These are phyloP conservation scores for Sebastes hubbsi DNA, from an alignment of 2,797 vertebrate genomes.

Conservation along the genomic window DNA sequence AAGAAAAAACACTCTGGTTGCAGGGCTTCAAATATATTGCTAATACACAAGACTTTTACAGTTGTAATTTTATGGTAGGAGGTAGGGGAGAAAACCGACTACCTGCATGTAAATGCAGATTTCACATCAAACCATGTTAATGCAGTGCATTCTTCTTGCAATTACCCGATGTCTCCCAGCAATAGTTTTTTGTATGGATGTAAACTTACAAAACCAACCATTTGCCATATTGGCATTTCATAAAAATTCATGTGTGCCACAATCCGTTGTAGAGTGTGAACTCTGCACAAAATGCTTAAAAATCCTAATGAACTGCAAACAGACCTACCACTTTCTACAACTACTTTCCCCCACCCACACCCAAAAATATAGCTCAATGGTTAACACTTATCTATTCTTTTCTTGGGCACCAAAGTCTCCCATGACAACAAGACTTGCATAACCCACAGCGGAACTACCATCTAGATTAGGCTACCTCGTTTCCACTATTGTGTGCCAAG, in stretches of 20 bases:
- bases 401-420: background rate
- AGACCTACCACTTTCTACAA: background rate
- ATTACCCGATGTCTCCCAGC: background rate
- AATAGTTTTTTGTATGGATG: background rate
- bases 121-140: slow-evolving; percentile 9
- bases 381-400: background rate
- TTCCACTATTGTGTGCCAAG: background rate
- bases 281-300: slow-evolving; percentile 5
- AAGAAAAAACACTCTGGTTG: background rate
- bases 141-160: background rate
- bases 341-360: background rate
- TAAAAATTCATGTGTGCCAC: background rate
- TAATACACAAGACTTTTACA: slow-evolving; percentile 9
- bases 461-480: background rate
- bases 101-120: slow-evolving; percentile 8
- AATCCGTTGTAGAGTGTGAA: background rate
- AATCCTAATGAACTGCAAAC: background rate
- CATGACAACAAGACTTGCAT: background rate
- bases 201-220: background rate
- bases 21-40: slow-evolving; percentile 21
- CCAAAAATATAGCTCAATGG: background rate
- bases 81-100: slow-evolving; percentile 17
- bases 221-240: background rate
- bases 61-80: slow-evolving; percentile 9
- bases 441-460: background rate